Conservation (phyloP, 2,113 vertebrate species). For the Pelecanus crispus region DNA sequence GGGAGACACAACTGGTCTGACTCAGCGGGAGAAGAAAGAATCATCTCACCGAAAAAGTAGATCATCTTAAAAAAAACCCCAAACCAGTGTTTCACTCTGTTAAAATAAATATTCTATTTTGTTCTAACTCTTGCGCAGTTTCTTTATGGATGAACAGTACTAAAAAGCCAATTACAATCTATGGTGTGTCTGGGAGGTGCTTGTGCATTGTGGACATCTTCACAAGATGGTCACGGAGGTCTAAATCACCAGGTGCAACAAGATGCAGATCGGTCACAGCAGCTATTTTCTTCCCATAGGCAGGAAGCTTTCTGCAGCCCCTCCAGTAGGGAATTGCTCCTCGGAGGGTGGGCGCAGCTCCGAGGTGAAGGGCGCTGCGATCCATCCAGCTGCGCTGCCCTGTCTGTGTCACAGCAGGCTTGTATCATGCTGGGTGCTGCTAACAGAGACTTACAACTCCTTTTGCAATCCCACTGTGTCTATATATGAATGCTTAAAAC, state of each 20-base stretch:
- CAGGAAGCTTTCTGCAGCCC: neutral
- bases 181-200: neutral
- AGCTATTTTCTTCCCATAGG: neutral
- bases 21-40: neutral
- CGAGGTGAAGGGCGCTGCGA: neutral
- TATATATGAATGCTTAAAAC: neutral
- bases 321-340: neutral
- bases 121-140: neutral
- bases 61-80: accelerated
- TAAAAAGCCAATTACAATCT: neutral
- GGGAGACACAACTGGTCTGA: neutral
- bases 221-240: neutral
- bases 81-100: neutral
- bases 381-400: neutral
- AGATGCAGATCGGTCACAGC: accelerated
- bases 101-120: neutral
- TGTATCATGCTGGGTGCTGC: accelerated
- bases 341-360: neutral
- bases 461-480: neutral
- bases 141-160: neutral
- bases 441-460: neutral
- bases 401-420: accelerated
- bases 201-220: accelerated
- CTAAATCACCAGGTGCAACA: neutral
- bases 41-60: neutral